These are phyloP conservation scores for Bradypus variegatus DNA, from an alignment of 2,797 vertebrate species.

Conservation along the genomic window DNA sequence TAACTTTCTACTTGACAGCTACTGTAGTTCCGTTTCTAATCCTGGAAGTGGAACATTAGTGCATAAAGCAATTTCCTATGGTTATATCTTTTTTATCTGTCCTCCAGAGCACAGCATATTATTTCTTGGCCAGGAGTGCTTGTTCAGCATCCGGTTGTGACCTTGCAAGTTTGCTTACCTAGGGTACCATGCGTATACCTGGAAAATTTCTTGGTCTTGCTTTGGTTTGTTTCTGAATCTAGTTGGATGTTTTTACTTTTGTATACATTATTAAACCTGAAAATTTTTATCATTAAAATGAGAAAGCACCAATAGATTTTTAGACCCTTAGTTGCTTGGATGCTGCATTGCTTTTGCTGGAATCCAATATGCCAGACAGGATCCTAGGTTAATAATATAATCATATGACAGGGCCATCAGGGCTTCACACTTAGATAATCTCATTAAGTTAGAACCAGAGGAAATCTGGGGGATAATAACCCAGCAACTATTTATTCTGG, in stretches of 20 bases:
- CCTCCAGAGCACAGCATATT: not conserved
- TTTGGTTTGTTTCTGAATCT: not conserved
- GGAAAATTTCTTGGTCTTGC: accelerated
- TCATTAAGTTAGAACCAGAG: not conserved
- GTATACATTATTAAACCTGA: not conserved
- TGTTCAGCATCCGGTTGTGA: not conserved
- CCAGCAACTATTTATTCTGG: not conserved
- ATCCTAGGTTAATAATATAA: not conserved
- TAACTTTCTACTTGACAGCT: constrained; percentile 24
- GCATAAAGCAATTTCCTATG: constrained; percentile 52
- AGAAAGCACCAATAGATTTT: not conserved
- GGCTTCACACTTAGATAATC: constrained; percentile 1
- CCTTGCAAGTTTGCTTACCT: not conserved
- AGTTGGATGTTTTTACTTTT: not conserved
- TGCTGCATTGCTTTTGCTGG: constrained; percentile 40
- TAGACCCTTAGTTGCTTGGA: not conserved
- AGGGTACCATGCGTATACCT: not conserved
- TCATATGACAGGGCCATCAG: constrained; percentile 5
- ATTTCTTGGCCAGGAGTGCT: not conserved
- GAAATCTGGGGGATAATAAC: not conserved
- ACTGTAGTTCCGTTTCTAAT: constrained; percentile 65
- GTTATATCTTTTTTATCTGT: constrained; percentile 32
- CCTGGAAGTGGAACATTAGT: constrained; percentile 64
- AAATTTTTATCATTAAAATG: not conserved
- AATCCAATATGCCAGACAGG: not conserved